Base-by-base conservation (phyloP, 2,113 vertebrate species). In the Myrmecophaga tridactyla region DNA sequence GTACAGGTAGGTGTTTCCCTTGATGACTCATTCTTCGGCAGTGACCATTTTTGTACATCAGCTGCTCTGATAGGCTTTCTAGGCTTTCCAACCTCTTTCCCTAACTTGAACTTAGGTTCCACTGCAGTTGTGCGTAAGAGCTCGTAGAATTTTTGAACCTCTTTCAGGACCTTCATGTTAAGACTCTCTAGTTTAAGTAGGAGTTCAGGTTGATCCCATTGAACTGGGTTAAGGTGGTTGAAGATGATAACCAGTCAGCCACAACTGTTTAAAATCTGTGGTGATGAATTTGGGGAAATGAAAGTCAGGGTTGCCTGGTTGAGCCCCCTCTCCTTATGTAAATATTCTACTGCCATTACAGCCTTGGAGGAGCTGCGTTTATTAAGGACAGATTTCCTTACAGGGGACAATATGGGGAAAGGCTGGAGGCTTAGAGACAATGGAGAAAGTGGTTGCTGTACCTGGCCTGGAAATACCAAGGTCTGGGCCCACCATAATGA, bases 91-190 rank as follows among this genome's bases (percentile, higher is more conserved):
- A 6, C n/a, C 83, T 86, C 43, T 29, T 91, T 92, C 51, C 41
- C 41, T 31, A 34, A 20, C 23, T 34, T 20, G 34, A 7, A 78
- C 60, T 90, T 34, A 11, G 3, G 9, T 76, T n/a, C 17, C 13
- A 1, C 1, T 6, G 84, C n/a, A 77, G 48, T 7, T 4, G 41
- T 69, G 46, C 25, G 5, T 14, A 36, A 73, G 51, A 69, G 23
- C 51, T 39, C 73, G 23, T 46, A 56, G 75, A 15, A 2, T 1
- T 14, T 82, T 67, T 46, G 69, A 48, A 13, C 48, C 46, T 72
- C 17, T 46, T 92, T 89, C 78, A 58, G 56, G 73, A 78, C 72
- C 65, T 56, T 72, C n/a, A n/a, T n/a, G n/a, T n/a, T n/a, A n/a
- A n/a, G n/a, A n/a, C n/a, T n/a, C n/a, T n/a, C n/a, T n/a, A 48